Base-by-base conservation (phyloP, 2,888 invertebrate genomes). In the Tiphia femorata region DNA sequence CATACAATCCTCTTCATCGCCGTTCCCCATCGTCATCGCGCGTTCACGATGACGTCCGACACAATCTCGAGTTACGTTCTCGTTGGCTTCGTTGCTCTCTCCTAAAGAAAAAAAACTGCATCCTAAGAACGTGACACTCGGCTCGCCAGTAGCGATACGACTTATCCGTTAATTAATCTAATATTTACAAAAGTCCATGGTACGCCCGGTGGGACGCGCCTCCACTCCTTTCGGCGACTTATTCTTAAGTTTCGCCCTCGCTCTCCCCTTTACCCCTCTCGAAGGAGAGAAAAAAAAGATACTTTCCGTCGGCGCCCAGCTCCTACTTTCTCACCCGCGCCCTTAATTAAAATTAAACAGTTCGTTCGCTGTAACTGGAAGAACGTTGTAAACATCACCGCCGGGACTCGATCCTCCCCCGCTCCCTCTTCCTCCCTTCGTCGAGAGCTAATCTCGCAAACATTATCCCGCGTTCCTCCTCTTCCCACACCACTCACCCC, bases 311-410 rank as follows among this genome's bases (percentile, higher is more conserved):
- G 48, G 44, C 14, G n/a, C n/a, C n/a, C 42, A 25, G 20, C 19
- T 41, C 33, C 17, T 14, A 5, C 33, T 14, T n/a, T n/a, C 5
- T 14, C 5, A n/a, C 33, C 33, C 37, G 42, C 57, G 56, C 56
- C 54, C 53, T 46, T 48, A 49, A 25, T 27, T n/a, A n/a, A 6
- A 52, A 57, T 47, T 50, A 43, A 62, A 57, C 37, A 27, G 29
- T 49, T 37, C 54, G 52, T 46, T 30, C 52, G 35, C 62, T 64
- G 60, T 56, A 63, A 64, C 56, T 72, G 76, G 76, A 76, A 76
- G 75, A 76, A 67, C 71, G 56, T 63, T 67, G 62, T 54, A 42
- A 58, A 64, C 48, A 48, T 52, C n/a, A n/a, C n/a, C n/a, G n/a
- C 52, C 33, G 47, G 47, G 52, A 47, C 3, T 25, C 42, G 25